Evolutionary conservation across 2,797 vertebrate species (phyloP), one percentile per base, ranked within the genome.

Genomic region (Valencia hispanica): DNA sequence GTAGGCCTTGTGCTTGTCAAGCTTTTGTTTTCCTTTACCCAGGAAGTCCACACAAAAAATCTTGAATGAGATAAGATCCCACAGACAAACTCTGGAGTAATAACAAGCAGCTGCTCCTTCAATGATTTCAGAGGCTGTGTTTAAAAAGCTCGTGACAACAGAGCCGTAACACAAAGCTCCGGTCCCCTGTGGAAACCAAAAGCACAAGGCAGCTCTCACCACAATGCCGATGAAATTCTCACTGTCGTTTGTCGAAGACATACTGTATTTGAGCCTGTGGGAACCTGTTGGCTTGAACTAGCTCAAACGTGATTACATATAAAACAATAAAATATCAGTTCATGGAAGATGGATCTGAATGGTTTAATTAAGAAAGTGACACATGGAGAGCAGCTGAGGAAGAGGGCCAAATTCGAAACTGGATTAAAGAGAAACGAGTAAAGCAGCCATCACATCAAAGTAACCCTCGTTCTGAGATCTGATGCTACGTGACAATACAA

Each of bases 91-190:
- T 88, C 71, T 83, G 77, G 80, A 78, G 79, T 94, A 96, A 95
- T 94, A 94, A 93, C 90, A 94, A 92, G 88, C 94, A 95, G 94
- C 94, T 95, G 95, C 79, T 93, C 80, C 70, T 84, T 87, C 90
- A 94, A 90, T 92, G 89, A 93, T 91, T 94, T 94, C 92, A 92
- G 91, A 93, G 86, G 65, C 74, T 79, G 76, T 84, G 86, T 93
- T 94, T 91, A 81, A 93, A 94, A 94, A 90, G 72, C 80, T 90
- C 89, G 84, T 74, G 91, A 91, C 92, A 93, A 92, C 86, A 91
- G 84, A 89, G 87, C 87, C 39, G 57, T 90, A 91, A 91, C 90
- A 84, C 84, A 75, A 83, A 79, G 70, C 90, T 92, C 83, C 82
- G 87, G 78, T 80, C 77, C 73, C 85, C 77, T 85, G 77, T 73